These are phyloP conservation scores for Ostrea edulis DNA, from an alignment of 1,140 invertebrate genomes.

Conservation along the genomic window DNA sequence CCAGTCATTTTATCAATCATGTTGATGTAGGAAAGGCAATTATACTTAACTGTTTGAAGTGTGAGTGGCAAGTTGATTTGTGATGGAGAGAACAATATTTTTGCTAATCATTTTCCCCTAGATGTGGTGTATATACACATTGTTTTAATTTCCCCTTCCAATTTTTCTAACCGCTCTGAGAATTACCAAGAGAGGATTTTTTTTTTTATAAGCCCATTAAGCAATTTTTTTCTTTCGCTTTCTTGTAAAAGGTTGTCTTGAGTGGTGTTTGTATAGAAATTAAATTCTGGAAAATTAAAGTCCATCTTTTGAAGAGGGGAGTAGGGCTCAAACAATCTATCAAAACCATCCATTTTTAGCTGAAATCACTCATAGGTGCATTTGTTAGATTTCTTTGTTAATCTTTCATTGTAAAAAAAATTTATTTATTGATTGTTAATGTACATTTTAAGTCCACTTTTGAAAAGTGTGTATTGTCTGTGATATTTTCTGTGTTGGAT, in stretches of 20 bases:
- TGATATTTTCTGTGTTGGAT: slow-evolving; percentile 31
- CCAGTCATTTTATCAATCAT: neutral
- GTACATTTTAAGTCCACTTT: neutral
- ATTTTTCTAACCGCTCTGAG: neutral
- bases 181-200: neutral
- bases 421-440: slow-evolving; percentile 20
- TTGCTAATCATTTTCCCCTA: slow-evolving; percentile 35
- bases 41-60: slow-evolving; percentile 24
- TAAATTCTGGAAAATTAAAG: neutral
- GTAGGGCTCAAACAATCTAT: neutral
- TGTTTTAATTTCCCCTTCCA: neutral
- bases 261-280: neutral
- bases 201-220: neutral
- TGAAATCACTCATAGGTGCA: slow-evolving; percentile 1
- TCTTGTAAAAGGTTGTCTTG: neutral
- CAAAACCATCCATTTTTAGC: neutral
- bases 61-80: slow-evolving; percentile 14
- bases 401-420: neutral
- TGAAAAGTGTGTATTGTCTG: slow-evolving; percentile 32
- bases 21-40: neutral
- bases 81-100: slow-evolving; percentile 26
- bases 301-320: neutral
- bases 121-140: slow-evolving; percentile 25
- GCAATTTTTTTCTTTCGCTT: slow-evolving; percentile 30
- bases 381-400: slow-evolving; percentile 33